A percentile compares a stretch with the other conserved stretches of the same genome.
Evolutionary conservation across 2,888 invertebrate species (phyloP).

Genomic region (Brachyptera risi): DNA sequence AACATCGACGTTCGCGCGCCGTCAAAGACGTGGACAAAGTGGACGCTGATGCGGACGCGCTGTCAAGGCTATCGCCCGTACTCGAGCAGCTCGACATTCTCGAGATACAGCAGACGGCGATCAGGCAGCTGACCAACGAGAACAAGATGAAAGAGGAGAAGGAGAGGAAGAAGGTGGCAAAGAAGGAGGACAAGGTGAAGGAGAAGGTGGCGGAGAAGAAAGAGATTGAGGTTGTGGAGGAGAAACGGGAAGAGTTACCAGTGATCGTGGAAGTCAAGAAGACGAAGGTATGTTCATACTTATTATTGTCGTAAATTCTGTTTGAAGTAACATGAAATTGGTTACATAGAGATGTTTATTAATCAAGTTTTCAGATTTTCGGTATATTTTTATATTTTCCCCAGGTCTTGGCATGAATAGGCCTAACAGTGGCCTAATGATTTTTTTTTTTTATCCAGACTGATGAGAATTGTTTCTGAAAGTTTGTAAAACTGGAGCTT

Average conservation of each 20-base stretch:
- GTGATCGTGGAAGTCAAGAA: slow-evolving; percentile 38
- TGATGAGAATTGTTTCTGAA: no score
- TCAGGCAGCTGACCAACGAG: slow-evolving; percentile 28
- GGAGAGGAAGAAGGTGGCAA: slow-evolving; percentile 2
- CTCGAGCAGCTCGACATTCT: slow-evolving; percentile 31
- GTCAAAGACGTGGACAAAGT: not conserved
- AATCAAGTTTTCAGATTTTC: no score
- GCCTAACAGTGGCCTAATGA: no score
- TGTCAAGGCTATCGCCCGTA: slow-evolving; percentile 26
- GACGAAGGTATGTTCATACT: slow-evolving; percentile 46
- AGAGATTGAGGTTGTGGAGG: slow-evolving; percentile 47
- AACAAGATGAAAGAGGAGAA: slow-evolving; percentile 24
- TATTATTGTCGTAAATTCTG: no score
- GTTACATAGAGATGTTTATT: no score
- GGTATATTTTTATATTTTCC: no score
- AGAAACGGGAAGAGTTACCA: slow-evolving; percentile 32
- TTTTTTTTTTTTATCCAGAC: no score
- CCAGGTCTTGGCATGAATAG: no score
- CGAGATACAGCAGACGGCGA: slow-evolving; percentile 32
- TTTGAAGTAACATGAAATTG: no score
- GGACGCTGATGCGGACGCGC: slow-evolving; percentile 18
- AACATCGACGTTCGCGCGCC: slow-evolving; percentile 61
- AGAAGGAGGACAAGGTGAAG: slow-evolving; percentile 46
- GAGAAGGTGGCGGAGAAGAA: slow-evolving; percentile 48
- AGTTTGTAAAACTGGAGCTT: no score